Evolutionary conservation across 92 coral and sea anemone species (phyloP).

Genomic region (Siderastrea radians): DNA sequence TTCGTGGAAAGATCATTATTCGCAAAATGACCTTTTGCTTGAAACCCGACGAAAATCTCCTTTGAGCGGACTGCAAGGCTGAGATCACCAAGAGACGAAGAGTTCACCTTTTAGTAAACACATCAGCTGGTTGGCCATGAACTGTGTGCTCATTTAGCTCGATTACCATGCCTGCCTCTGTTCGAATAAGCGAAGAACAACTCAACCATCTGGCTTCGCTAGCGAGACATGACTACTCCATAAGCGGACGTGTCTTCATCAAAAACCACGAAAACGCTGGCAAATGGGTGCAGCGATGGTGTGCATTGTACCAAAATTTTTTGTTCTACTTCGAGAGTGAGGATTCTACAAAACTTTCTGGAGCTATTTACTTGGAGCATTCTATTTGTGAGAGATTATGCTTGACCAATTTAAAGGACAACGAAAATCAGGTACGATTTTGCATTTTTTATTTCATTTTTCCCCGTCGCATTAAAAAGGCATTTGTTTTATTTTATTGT

Average conservation of each 20-base stretch:
- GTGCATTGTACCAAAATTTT: slow-evolving; percentile 92
- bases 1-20: background rate
- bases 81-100: slow-evolving; percentile 6
- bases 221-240: slow-evolving; percentile 82
- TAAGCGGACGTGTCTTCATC: slow-evolving; percentile 77
- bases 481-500: slow-evolving; percentile 34
- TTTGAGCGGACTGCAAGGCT: background rate
- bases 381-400: slow-evolving; percentile 89
- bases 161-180: slow-evolving; percentile 81
- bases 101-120: slow-evolving; percentile 20
- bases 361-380: slow-evolving; percentile 90
- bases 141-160: slow-evolving; percentile 8
- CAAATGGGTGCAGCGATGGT: slow-evolving; percentile 93
- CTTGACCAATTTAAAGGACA: slow-evolving; percentile 86
- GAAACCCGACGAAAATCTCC: slow-evolving; percentile 14
- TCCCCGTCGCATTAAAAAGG: slow-evolving; percentile 9
- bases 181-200: slow-evolving; percentile 85
- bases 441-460: background rate
- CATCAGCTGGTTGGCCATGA: slow-evolving; percentile 9
- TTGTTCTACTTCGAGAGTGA: slow-evolving; percentile 90
- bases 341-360: slow-evolving; percentile 86
- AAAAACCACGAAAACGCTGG: slow-evolving; percentile 83
- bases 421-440: slow-evolving; percentile 82
- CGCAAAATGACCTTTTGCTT: background rate
- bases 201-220: slow-evolving; percentile 77